Base-by-base conservation (phyloP, 2,888 invertebrate genomes). In the Brachynemurus nebulosus region DNA sequence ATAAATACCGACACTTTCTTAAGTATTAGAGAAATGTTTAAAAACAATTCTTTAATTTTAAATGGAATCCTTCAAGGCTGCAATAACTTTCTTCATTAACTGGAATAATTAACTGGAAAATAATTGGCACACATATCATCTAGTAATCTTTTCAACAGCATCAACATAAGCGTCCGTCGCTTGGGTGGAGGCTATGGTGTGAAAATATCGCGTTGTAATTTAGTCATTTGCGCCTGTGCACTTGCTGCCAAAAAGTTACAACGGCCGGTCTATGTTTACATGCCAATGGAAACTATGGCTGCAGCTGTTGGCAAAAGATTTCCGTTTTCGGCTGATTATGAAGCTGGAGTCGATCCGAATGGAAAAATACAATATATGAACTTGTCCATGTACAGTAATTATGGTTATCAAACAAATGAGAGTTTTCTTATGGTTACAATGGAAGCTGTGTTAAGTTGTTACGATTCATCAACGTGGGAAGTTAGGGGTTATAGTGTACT, bases 171-270 rank as follows among this genome's bases (percentile, higher is more conserved):
- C 35, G 80, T 86, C 0, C 70, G 76, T 5, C 74, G 89, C 30
- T 52, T 89, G 3, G 91, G 91, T 2, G 91, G 91, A 9, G 84
- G 68, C 0, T 92, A 82, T 57, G 91, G 91, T 0, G 74, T 70
- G 1, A 92, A 91, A 61, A 76, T 86, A 41, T 70, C 74, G 0
- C 70, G 86, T 4, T 61, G 71, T 5, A 61, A 66, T 11, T 64
- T 72, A 8, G 58, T 76, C 0, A 71, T 80, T 0, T 69, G 74
- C 19, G 80, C 80, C 0, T 76, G 81, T 46, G 78, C 84, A 0
- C 56, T 91, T 9, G 86, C 79, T 1, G 76, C 82, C 0, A 60
- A 74, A 49, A 70, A 72, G 35, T 60, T 77, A 37, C 67, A 72
- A 56, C 58, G 66, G 36, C 85, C 89, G 0, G 79, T 83, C 0